A percentile compares a stretch with the other conserved stretches of the same genome.
These are phyloP conservation scores for Crocuta crocuta DNA, from an alignment of 2,113 vertebrate genomes.

Conservation along the genomic window DNA sequence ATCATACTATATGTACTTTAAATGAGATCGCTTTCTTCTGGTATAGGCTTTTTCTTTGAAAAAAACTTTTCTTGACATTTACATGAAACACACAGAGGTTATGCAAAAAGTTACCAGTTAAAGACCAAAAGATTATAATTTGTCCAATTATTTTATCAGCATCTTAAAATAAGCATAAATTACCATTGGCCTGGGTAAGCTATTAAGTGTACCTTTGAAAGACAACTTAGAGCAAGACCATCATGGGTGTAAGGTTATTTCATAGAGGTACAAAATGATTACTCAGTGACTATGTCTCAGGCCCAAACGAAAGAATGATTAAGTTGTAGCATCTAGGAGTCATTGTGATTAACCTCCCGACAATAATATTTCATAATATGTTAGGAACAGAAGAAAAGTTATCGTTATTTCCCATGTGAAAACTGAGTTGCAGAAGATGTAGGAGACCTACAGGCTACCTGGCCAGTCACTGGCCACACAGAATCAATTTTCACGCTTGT, in stretches of 20 bases:
- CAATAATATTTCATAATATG: background rate
- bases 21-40: constrained; percentile 2
- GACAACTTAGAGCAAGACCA: background rate
- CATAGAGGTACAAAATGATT: background rate
- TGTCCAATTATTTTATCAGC: constrained; percentile 51
- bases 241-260: background rate
- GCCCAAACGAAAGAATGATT: background rate
- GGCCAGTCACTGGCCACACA: no score
- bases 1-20: background rate
- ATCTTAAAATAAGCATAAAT: constrained; percentile 34
- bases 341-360: background rate
- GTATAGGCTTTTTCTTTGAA: background rate
- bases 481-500: accelerated
- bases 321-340: background rate
- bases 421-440: accelerated
- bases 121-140: constrained; percentile 45
- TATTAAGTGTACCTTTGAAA: constrained; percentile 12
- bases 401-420: background rate
- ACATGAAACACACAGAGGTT: background rate
- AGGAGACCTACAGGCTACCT: background rate
- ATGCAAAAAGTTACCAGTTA: background rate
- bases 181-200: background rate
- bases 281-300: background rate
- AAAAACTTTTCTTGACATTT: background rate
- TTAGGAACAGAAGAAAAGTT: background rate